A percentile compares a stretch with the other conserved stretches of the same genome.
These are phyloP conservation scores for Chloebia gouldiae DNA, from an alignment of 2,113 vertebrate species.

Conservation along the genomic window DNA sequence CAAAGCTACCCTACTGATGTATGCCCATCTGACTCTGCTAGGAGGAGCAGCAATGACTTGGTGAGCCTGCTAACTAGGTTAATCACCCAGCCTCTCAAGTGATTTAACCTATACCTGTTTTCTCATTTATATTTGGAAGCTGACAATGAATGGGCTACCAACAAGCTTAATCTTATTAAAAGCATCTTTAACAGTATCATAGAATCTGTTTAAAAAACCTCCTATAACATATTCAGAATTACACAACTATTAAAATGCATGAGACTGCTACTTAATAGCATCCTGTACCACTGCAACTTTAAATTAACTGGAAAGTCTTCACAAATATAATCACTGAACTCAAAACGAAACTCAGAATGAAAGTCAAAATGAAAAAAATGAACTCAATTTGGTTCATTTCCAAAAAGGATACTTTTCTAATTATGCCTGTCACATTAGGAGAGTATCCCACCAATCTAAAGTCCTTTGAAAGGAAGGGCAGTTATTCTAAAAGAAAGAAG, in stretches of 20 bases:
- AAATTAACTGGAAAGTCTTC: slow-evolving; percentile 31
- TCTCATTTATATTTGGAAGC: slow-evolving; percentile 13
- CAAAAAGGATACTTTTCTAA: slow-evolving; percentile 13
- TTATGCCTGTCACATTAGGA: slow-evolving; percentile 25
- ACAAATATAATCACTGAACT: slow-evolving; percentile 23
- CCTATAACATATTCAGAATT: slow-evolving; percentile 21
- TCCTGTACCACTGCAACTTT: slow-evolving; percentile 10
- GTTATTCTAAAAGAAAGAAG: neutral
- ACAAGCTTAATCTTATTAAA: neutral
- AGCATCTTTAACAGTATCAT: neutral
- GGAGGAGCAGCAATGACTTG: neutral
- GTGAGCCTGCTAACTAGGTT: slow-evolving; percentile 1
- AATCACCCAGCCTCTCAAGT: slow-evolving; percentile 16
- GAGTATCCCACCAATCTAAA: slow-evolving; percentile 6
- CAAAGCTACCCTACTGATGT: neutral
- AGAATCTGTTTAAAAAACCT: neutral
- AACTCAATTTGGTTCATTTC: slow-evolving; percentile 15
- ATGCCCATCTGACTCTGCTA: neutral
- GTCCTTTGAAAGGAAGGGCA: neutral
- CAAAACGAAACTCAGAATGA: neutral
- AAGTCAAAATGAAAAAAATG: neutral
- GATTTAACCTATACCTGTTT: neutral
- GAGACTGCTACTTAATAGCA: slow-evolving; percentile 16
- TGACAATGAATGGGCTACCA: slow-evolving; percentile 21
- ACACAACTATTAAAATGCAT: slow-evolving; percentile 56